Base-by-base conservation (phyloP, 1,140 invertebrate species). In the Araneus ventricosus region DNA sequence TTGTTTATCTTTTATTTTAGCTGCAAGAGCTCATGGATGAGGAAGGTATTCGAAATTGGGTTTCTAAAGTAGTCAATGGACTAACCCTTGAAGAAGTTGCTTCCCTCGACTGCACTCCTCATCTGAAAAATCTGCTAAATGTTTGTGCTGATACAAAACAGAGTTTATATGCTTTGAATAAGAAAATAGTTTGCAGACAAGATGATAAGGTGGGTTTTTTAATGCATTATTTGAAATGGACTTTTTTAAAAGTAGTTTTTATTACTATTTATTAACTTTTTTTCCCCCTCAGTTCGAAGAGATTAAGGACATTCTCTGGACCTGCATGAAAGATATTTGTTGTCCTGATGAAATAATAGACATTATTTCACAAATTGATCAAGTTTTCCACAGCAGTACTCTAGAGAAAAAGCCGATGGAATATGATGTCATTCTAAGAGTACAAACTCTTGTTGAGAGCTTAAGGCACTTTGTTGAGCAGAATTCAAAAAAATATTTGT, bases 401-500 rank as follows among this genome's bases (percentile, higher is more conserved):
- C 20, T 2, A n/a, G n/a, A 75, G 1, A 34, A 45, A 45, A 80
- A 52, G 22, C 10, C 22, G 8, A 22, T n/a, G 4, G 57, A 82
- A n/a, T 59, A 10, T 84, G 34, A 59, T 27, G 22, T 24, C 14
- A 2, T 79, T 86, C 82, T 30, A 24, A 92, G 27, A 67, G 79
- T 37, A 24, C 24, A 70, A 63, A 63, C 27, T 52, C 37, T 41
- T 4, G 6, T 41, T 22, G 39, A 92, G 14, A 85, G 80, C 59
- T 27, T 45, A 75, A 79, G 30, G 30, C 57, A 30, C 3, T 87
- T 91, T 41, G n/a, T 67, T 45, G 39, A 70, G 24, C 30, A 10
- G 3, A 30, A 93, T 20, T 22, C 52, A 20, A 85, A 45, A 27
- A 63, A 91, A 2, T 95, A 94, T 90, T 88, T 92, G 37, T 85